Conservation (phyloP, 2,888 invertebrate genomes). For the Volucella inflata region DNA sequence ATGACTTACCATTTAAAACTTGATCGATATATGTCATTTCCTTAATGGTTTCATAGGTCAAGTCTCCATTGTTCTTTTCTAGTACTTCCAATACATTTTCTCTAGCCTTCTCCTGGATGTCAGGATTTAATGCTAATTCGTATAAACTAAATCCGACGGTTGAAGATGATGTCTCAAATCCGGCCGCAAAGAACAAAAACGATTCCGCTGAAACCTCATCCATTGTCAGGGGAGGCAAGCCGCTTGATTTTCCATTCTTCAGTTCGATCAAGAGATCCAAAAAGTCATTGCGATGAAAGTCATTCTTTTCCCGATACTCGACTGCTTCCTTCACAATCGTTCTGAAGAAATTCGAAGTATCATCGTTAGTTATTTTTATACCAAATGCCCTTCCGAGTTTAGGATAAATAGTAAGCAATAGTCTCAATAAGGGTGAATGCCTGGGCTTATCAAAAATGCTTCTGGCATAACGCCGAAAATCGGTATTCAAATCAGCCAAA, state of each 20-base stretch:
- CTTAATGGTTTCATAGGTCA: constrained; percentile 84
- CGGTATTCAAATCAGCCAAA: constrained; percentile 81
- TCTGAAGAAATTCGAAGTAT: constrained; percentile 70
- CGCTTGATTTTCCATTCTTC: constrained; percentile 75
- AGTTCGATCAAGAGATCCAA: constrained; percentile 78
- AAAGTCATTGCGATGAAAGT: constrained; percentile 79
- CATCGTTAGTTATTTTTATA: background rate
- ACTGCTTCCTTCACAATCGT: constrained; percentile 77
- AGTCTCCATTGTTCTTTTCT: constrained; percentile 80
- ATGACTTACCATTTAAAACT: constrained; percentile 83
- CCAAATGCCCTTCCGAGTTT: constrained; percentile 1
- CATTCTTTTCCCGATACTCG: constrained; percentile 76
- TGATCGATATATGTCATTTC: constrained; percentile 84
- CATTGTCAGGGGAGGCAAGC: constrained; percentile 79
- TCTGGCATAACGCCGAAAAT: constrained; percentile 80
- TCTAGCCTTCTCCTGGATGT: constrained; percentile 83
- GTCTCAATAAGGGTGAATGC: constrained; percentile 61
- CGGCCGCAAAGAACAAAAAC: constrained; percentile 85
- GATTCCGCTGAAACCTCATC: constrained; percentile 85
- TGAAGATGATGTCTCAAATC: constrained; percentile 85
- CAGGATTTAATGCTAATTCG: constrained; percentile 84
- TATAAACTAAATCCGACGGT: constrained; percentile 85
- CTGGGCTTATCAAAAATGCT: constrained; percentile 66
- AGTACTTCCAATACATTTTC: constrained; percentile 82
- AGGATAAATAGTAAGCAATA: constrained; percentile 48